Conservation (phyloP, 2,888 invertebrate genomes). For the Drosophila incognita region DNA sequence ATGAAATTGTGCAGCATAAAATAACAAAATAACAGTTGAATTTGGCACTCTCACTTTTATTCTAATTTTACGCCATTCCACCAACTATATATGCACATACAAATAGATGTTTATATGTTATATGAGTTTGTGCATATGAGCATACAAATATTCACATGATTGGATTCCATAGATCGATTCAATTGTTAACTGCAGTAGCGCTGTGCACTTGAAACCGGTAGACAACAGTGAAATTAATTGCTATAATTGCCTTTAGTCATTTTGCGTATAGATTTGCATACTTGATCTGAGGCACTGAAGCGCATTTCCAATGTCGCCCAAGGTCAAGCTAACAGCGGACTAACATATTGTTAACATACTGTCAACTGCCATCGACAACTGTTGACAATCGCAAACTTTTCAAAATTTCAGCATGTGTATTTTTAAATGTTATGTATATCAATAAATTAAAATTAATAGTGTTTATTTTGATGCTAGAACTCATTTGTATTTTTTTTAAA, state of each 20-base stretch:
- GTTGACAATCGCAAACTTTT: slow-evolving; percentile 39
- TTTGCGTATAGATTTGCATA: slow-evolving; percentile 38
- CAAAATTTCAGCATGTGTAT: slow-evolving; percentile 46
- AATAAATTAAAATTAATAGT: slow-evolving; percentile 65
- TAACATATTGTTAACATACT: slow-evolving; percentile 37
- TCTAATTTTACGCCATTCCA: background rate
- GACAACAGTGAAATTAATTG: slow-evolving; percentile 53
- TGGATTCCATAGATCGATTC: slow-evolving; percentile 13
- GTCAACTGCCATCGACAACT: background rate
- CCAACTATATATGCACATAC: background rate
- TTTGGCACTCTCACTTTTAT: slow-evolving; percentile 41
- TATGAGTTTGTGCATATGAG: background rate
- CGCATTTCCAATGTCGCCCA: slow-evolving; percentile 71
- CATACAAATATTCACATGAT: background rate
- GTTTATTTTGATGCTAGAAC: slow-evolving; percentile 27
- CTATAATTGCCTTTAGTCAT: slow-evolving; percentile 30
- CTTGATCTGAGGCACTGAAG: slow-evolving; percentile 20
- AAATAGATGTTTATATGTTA: background rate
- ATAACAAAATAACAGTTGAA: slow-evolving; percentile 4
- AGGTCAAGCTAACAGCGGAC: slow-evolving; percentile 61
- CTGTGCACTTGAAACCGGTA: slow-evolving; percentile 39
- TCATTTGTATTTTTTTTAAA: slow-evolving; percentile 32
- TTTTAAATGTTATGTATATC: slow-evolving; percentile 62
- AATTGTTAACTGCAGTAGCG: slow-evolving; percentile 18
- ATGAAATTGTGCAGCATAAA: slow-evolving; percentile 16